Evolutionary conservation across 2,888 invertebrate species (phyloP), one percentile per base, ranked within the genome.

Genomic region (Gibbula magus): DNA sequence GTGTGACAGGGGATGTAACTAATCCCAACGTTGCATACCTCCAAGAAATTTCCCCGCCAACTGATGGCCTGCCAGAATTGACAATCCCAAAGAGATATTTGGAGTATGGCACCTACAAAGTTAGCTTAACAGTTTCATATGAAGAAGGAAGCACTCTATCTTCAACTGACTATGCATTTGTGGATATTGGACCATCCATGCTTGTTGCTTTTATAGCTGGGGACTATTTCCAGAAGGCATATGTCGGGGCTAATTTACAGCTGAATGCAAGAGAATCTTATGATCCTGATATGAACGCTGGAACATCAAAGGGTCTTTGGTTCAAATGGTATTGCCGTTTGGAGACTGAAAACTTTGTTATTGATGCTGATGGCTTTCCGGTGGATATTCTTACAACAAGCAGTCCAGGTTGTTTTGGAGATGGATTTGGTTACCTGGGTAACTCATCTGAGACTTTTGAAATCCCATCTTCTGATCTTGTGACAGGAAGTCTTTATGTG

Each of bases 311-410:
- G 29, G 75, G 56, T 18, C 76, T 78, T 20, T 70, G 73, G 2
- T 77, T 79, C 32, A 81, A 78, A 32, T 84, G 84, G 84, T 80
- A 74, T 53, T 80, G 80, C 45, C 79, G 79, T 56, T 52, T 66
- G 52, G 25, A 22, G 1, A 39, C 13, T 52, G 74, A 35, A 13
- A 20, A n/a, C n/a, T 66, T 77, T 73, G 16, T 16, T 51, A 18
- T 54, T 22, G 52, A n/a, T 3, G 22, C 52, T 8, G 10, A 79
- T 25, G 52, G 45, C 1, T 0, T 54, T n/a, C 77, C 80, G n/a
- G 3, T 56, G 39, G 56, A 78, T 22, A 52, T 20, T 13, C n/a
- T 73, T 1, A 32, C 53, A 22, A 56, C 56, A 1, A 53, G 35
- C 8, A 78, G 73, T 22, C 45, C 73, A 16, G 78, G 78, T 18